Conservation (phyloP, 2,888 invertebrate species). For the Folsomia candida region DNA sequence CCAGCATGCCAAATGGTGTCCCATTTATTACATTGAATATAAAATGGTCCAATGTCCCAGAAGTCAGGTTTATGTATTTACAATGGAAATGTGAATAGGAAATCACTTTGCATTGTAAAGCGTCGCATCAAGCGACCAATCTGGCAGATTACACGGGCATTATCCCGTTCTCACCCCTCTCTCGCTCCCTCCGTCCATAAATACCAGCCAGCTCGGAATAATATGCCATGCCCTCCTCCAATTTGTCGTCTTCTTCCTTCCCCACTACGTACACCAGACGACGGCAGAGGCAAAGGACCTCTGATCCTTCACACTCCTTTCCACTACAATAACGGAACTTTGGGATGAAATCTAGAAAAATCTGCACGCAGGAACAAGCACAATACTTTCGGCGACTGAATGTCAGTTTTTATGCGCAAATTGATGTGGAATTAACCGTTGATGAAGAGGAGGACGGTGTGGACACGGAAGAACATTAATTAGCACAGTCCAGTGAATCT, state of each 20-base stretch:
- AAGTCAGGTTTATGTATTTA: slow-evolving; percentile 14
- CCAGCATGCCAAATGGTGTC: slow-evolving; percentile 16
- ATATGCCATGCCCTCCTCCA: not conserved
- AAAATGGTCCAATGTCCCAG: no score
- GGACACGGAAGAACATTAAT: no score
- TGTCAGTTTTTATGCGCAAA: no score
- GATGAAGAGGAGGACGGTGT: no score
- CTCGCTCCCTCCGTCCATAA: slow-evolving; percentile 21
- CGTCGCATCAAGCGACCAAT: slow-evolving; percentile 3
- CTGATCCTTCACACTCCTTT: not conserved
- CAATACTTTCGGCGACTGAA: no score
- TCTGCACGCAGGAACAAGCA: no score
- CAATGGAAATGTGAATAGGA: no score
- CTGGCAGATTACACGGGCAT: slow-evolving; percentile 36
- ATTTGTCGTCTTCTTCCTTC: not conserved
- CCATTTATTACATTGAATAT: slow-evolving; percentile 14
- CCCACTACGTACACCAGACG: not conserved
- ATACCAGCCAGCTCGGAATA: not conserved
- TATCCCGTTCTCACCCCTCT: slow-evolving; percentile 41
- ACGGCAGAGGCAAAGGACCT: no score
- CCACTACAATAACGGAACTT: not conserved
- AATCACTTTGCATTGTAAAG: slow-evolving; percentile 18
- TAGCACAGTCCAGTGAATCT: no score
- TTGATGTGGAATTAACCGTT: no score
- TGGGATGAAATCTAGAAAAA: no score